Percentiles rank a stretch among this genome's conserved stretches.
These are phyloP conservation scores for Oncorhynchus keta DNA, from an alignment of 2,113 vertebrate genomes.

Conservation along the genomic window DNA sequence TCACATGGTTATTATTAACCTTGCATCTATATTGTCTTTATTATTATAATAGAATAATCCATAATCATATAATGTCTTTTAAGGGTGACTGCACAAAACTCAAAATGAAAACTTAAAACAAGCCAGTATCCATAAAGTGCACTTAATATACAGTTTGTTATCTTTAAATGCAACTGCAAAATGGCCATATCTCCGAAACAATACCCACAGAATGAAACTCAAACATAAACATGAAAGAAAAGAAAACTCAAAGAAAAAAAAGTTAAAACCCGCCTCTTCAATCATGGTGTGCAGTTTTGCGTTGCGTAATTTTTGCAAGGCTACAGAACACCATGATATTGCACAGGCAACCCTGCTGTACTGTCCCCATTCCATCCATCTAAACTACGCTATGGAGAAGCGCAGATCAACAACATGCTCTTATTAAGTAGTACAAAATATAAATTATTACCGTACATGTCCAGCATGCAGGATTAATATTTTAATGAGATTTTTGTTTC, in stretches of 20 bases:
- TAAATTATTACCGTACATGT: constrained; percentile 99
- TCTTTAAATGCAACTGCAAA: constrained; percentile 79
- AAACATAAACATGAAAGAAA: constrained; percentile 42
- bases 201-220: constrained; percentile 62
- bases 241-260: constrained; percentile 62
- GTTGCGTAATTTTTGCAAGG: constrained; percentile 95
- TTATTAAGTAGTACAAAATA: constrained; percentile 97
- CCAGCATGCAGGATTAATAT: constrained; percentile 99
- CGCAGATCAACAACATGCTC: constrained; percentile 94
- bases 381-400: constrained; percentile 73
- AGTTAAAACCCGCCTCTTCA: constrained; percentile 84
- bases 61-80: constrained; percentile 59
- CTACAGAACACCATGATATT: constrained; percentile 46
- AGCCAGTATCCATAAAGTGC: constrained; percentile 79
- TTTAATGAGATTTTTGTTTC: constrained; percentile 96
- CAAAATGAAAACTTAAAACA: constrained; percentile 81
- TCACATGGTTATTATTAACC: constrained; percentile 27
- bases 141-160: constrained; percentile 84
- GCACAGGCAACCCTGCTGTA: constrained; percentile 59
- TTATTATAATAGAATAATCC: constrained; percentile 39
- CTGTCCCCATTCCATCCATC: constrained; percentile 77
- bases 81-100: constrained; percentile 74
- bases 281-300: constrained; percentile 82
- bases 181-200: constrained; percentile 76
- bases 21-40: constrained; percentile 19